Base-by-base conservation (phyloP, 2,797 vertebrate genomes). In the Pipistrellus pygmaeus region DNA sequence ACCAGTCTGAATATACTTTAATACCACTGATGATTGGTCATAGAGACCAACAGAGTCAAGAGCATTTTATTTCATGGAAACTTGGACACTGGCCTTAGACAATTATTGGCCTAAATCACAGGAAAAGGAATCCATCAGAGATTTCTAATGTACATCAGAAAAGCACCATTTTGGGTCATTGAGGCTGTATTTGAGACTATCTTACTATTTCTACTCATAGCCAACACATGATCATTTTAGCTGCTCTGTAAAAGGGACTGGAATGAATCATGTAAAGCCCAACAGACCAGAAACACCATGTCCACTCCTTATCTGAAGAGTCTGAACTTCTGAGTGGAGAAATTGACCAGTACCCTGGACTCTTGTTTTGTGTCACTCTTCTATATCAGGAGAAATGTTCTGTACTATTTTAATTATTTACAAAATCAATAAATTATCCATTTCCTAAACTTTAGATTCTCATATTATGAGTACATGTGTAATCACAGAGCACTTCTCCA, bases 31-130 rank as follows among this genome's bases (percentile, higher is more conserved):
- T 68, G n/a, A 25, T 71, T 72, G 27, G 35, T 6, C 15, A 51
- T 6, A 35, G 27, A 46, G 18, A 2, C 6, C 11, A 69, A 23
- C 35, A 76, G 13, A 64, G 55, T 62, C 30, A 32, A 30, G 32
- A 55, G 4, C 27, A 20, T n/a, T 85, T 86, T 75, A 85, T 88
- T 76, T 88, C 30, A 87, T 55, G 6, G 53, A 30, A 93, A 87
- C 6, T 46, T 60, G 23, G 77, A 51, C 1, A 27, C 4, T 46
- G 35, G 20, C 6, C 5, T 85, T 35, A 60, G 44, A n/a, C 1
- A 51, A 46, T 84, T 23, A 62, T 57, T 30, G 17, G 1, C 12
- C 41, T 75, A 76, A 8, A 27, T 77, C 30, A 30, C 20, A 91
- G 18, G n/a, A 71, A 75, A 86, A 87, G 20, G 51, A 88, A 73